A percentile compares a stretch with the other conserved stretches of the same genome.
phyloP scores from a whole-genome alignment of 1,140 invertebrate genomes.

The Elysia chlorotica region DNA sequence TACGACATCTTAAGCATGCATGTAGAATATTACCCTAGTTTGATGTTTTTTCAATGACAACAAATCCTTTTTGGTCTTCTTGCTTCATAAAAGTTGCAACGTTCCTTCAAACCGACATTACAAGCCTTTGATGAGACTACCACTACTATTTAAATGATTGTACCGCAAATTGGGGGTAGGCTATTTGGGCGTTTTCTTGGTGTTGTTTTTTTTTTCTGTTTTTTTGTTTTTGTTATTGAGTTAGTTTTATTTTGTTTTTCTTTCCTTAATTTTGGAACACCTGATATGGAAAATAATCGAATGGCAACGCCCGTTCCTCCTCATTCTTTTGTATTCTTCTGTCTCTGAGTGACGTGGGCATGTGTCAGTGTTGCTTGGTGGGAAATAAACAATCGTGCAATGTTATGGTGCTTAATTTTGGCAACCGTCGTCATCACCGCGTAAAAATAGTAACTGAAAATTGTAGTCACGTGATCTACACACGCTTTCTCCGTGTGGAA shows the following conservation, averaged over 20 bases:
- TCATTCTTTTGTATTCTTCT: too few relatives aligned
- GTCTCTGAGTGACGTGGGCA: too few relatives aligned
- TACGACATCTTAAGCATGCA: background rate
- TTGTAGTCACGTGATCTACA: background rate
- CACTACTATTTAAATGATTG: background rate
- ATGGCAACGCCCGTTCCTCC: too few relatives aligned
- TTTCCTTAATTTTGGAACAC: too few relatives aligned
- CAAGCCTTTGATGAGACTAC: background rate
- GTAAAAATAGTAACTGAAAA: background rate
- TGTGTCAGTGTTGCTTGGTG: too few relatives aligned
- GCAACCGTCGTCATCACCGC: background rate
- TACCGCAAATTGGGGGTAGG: background rate
- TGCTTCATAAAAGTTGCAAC: too few relatives aligned
- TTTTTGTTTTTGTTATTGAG: background rate
- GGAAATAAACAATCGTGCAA: too few relatives aligned
- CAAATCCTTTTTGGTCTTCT: background rate
- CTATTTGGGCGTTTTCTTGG: background rate
- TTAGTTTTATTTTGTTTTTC: background rate
- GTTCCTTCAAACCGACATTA: too few relatives aligned
- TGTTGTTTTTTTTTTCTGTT: background rate
- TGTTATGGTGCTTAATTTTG: background rate
- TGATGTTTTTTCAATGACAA: background rate
- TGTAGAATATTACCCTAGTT: background rate
- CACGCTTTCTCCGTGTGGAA: background rate
- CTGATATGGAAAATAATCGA: too few relatives aligned